phyloP scores from a whole-genome alignment of 2,113 vertebrate genomes.

The Spheniscus mendiculus region DNA sequence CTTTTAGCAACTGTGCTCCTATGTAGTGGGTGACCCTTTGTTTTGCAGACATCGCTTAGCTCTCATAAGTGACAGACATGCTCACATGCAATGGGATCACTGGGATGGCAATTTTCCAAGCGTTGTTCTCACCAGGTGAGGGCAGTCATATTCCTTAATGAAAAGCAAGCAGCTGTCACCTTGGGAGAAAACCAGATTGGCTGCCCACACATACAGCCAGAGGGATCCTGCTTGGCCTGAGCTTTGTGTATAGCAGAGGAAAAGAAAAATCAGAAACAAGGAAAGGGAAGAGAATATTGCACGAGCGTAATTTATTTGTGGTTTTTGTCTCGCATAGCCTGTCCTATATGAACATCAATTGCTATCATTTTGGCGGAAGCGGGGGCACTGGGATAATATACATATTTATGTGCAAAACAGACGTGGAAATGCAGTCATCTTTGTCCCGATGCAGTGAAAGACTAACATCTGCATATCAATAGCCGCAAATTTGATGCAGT shows the following conservation, averaged over 20 bases:
- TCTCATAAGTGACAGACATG: not conserved
- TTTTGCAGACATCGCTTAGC: not conserved
- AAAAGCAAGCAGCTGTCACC: conserved; percentile 24
- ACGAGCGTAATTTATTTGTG: not conserved
- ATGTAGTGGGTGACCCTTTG: not conserved
- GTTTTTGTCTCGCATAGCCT: not conserved
- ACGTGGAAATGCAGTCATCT: conserved; percentile 24
- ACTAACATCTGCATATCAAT: conserved; percentile 62
- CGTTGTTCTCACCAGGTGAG: conserved; percentile 48
- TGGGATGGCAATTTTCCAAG: not conserved
- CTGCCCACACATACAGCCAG: not conserved
- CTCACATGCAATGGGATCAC: not conserved
- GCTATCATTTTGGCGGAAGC: not conserved
- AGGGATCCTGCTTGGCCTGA: conserved; percentile 19
- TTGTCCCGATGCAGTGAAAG: not conserved
- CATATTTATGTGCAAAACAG: conserved; percentile 50
- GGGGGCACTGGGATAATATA: not conserved
- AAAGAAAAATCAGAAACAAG: not conserved
- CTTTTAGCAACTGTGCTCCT: not conserved
- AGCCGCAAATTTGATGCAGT: conserved; percentile 37
- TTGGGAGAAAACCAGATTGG: conserved; percentile 1
- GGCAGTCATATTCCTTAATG: conserved; percentile 59
- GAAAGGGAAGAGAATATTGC: not conserved
- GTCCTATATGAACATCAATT: not conserved
- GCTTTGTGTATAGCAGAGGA: not conserved